Evolutionary conservation across 2,113 vertebrate genomes (phyloP).

Genomic region (Agelaius tricolor): DNA sequence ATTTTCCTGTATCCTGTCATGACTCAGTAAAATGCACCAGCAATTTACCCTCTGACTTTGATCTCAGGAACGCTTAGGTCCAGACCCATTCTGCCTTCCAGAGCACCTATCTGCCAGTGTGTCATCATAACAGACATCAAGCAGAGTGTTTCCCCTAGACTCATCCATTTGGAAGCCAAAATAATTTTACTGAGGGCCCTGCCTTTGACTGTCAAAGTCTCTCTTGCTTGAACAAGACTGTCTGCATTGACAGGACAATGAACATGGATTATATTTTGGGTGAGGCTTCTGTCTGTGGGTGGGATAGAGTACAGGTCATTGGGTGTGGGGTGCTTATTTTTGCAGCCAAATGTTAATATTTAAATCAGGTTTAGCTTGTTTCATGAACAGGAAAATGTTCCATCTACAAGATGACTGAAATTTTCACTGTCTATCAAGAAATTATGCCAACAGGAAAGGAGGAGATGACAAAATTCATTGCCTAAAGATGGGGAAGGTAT

Average conservation of each 20-base stretch:
- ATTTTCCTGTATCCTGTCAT: background rate
- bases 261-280: background rate
- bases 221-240: background rate
- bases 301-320: background rate
- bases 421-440: background rate
- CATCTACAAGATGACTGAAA: background rate
- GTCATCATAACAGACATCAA: background rate
- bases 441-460: background rate
- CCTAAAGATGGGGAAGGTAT: background rate
- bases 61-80: background rate
- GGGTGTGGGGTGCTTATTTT: background rate
- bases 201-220: background rate
- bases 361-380: background rate
- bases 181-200: background rate
- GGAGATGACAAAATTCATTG: background rate
- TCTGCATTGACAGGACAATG: background rate
- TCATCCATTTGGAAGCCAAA: background rate
- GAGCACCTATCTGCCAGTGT: background rate
- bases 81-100: background rate
- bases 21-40: background rate
- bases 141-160: background rate
- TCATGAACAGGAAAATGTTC: background rate
- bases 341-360: background rate
- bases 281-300: background rate
- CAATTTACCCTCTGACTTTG: background rate